Conservation (phyloP, 2,797 vertebrate genomes). For the Erpetoichthys calabaricus region DNA sequence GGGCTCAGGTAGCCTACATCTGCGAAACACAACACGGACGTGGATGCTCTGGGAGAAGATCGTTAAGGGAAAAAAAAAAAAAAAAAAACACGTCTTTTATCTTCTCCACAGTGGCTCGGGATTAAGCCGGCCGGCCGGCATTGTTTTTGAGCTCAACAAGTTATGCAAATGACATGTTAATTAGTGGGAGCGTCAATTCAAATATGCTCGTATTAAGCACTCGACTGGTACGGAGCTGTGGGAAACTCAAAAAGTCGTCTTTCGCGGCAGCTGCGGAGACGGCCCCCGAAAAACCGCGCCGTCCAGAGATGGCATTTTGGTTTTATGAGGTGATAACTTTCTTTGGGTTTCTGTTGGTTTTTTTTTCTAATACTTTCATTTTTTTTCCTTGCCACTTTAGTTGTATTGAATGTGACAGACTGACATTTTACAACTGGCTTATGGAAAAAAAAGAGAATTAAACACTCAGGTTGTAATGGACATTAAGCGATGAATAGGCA, state of each 20-base stretch:
- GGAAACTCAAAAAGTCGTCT: conserved; percentile 70
- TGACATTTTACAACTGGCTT: conserved; percentile 71
- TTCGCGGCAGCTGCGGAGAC: conserved; percentile 65
- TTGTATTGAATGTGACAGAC: conserved; percentile 69
- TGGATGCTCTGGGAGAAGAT: no score
- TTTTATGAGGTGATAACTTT: conserved; percentile 74
- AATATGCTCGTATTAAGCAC: conserved; percentile 79
- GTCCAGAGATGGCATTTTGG: conserved; percentile 62
- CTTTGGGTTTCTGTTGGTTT: conserved; percentile 68
- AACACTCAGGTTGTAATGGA: conserved; percentile 67
- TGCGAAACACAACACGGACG: no score
- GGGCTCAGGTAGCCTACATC: no score
- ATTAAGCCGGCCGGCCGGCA: conserved; percentile 71
- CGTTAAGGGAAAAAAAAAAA: no score
- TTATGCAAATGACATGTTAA: conserved; percentile 98
- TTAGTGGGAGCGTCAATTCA: conserved; percentile 83
- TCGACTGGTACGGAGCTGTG: conserved; percentile 74
- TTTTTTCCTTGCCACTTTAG: conserved; percentile 38
- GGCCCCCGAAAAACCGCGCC: conserved; percentile 56
- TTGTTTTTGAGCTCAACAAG: conserved; percentile 86
- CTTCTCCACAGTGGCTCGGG: conserved; percentile 68
- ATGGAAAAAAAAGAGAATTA: conserved; percentile 63
- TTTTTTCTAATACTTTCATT: conserved; percentile 70
- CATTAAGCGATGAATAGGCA: conserved; percentile 78
- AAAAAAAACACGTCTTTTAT: conserved; percentile 54